phyloP scores from a whole-genome alignment of 2,888 invertebrate species.

The Sthenelais limicola region DNA sequence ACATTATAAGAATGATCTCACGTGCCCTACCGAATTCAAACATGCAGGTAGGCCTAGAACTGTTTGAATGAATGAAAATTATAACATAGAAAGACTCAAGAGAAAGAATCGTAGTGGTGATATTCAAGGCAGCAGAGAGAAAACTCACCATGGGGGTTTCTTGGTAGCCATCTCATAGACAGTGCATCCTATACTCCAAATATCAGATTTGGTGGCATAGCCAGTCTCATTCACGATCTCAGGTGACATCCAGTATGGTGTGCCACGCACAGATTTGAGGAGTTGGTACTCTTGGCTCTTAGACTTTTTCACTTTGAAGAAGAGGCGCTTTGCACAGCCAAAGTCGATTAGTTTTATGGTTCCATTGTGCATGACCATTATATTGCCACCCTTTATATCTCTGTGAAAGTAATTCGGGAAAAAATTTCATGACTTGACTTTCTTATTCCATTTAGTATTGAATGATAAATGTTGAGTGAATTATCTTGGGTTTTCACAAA shows the following conservation, averaged over 20 bases:
- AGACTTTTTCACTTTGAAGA: conserved; percentile 59
- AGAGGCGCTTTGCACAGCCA: conserved; percentile 72
- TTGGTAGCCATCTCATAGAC: conserved; percentile 72
- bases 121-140: no score
- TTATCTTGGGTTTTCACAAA: no score
- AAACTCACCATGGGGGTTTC: conserved; percentile 72
- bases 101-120: no score
- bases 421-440: no score
- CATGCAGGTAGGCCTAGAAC: no score
- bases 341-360: conserved; percentile 73
- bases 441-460: no score
- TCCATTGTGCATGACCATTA: conserved; percentile 72
- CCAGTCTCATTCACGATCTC: conserved; percentile 72
- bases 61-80: no score
- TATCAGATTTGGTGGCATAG: conserved; percentile 72
- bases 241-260: conserved; percentile 73
- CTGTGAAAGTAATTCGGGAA: conserved; percentile 57
- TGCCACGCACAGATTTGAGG: conserved; percentile 71
- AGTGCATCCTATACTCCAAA: conserved; percentile 72
- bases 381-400: conserved; percentile 73
- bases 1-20: no score
- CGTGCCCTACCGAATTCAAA: no score
- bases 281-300: conserved; percentile 65
- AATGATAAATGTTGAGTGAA: no score
- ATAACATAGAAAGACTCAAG: no score